phyloP scores from a whole-genome alignment of 2,113 vertebrate genomes.

The Corvus hawaiiensis region DNA sequence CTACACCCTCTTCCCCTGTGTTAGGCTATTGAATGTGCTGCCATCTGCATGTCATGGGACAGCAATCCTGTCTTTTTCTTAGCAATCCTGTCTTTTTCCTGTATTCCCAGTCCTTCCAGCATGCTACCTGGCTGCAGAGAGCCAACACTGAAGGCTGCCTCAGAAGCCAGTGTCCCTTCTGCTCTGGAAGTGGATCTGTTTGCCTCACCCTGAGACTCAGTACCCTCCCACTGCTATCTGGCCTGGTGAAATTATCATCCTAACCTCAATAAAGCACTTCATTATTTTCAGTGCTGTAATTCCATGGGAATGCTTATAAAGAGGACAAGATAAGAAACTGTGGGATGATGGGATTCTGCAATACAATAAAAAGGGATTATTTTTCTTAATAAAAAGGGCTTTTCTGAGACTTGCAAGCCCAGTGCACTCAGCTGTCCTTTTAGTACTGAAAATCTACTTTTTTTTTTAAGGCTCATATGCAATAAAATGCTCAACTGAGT shows the following conservation, averaged over 20 bases:
- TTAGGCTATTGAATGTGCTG: not conserved
- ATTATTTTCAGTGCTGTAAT: constrained; percentile 13
- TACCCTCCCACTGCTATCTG: not conserved
- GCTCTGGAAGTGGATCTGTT: not conserved
- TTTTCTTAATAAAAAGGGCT: constrained; percentile 58
- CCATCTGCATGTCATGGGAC: not conserved
- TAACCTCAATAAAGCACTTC: not conserved
- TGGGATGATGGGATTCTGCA: constrained; percentile 19
- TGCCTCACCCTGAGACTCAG: not conserved
- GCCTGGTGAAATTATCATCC: not conserved
- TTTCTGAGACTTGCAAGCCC: constrained; percentile 17
- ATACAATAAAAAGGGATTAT: constrained; percentile 60
- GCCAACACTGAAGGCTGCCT: not conserved
- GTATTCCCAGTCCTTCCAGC: not conserved
- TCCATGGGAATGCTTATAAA: not conserved
- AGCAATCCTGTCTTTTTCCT: not conserved
- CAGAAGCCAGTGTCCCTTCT: not conserved
- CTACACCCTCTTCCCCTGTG: not conserved
- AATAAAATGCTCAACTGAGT: not conserved
- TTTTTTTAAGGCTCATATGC: not conserved
- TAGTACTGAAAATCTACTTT: constrained; percentile 5
- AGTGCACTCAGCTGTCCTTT: not conserved
- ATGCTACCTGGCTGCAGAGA: not conserved
- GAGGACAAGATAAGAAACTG: not conserved
- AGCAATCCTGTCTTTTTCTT: not conserved